A percentile compares a stretch with the other conserved stretches of the same genome.
Evolutionary conservation across 2,888 invertebrate species (phyloP).

Genomic region (Aleiodes alternator): DNA sequence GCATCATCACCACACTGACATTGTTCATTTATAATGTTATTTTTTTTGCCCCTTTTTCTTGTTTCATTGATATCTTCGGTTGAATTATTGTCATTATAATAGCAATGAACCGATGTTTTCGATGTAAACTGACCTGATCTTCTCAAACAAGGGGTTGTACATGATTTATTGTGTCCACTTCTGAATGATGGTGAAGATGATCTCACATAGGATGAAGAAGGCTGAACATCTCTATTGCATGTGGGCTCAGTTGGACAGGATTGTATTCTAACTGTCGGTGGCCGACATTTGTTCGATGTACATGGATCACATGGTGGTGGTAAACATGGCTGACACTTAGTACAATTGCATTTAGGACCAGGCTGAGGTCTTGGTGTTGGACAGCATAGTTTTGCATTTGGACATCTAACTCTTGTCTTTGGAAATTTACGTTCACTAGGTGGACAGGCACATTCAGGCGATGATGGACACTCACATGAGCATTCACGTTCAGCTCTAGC

Average conservation of each 20-base stretch:
- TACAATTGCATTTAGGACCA: slow-evolving; percentile 58
- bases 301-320: slow-evolving; percentile 60
- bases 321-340: slow-evolving; percentile 55
- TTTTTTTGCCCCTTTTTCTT: slow-evolving; percentile 7
- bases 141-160: slow-evolving; percentile 35
- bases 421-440: slow-evolving; percentile 64
- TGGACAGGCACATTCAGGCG: slow-evolving; percentile 64
- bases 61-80: neutral
- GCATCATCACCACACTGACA: slow-evolving; percentile 51
- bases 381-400: slow-evolving; percentile 59
- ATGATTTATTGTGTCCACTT: slow-evolving; percentile 1
- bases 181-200: neutral
- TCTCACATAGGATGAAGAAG: neutral
- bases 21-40: slow-evolving; percentile 15
- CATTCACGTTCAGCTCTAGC: slow-evolving; percentile 60
- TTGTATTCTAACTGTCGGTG: slow-evolving; percentile 38
- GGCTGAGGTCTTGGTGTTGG: slow-evolving; percentile 57
- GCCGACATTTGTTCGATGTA: slow-evolving; percentile 55
- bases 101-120: neutral
- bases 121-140: slow-evolving; percentile 53
- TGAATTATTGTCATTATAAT: neutral
- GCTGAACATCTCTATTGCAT: slow-evolving; percentile 35
- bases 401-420: slow-evolving; percentile 57
- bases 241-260: slow-evolving; percentile 48
- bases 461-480: slow-evolving; percentile 61